Percentiles rank a stretch among this genome's conserved stretches.
phyloP scores from a whole-genome alignment of 2,888 invertebrate genomes.

The Sericinus montela region DNA sequence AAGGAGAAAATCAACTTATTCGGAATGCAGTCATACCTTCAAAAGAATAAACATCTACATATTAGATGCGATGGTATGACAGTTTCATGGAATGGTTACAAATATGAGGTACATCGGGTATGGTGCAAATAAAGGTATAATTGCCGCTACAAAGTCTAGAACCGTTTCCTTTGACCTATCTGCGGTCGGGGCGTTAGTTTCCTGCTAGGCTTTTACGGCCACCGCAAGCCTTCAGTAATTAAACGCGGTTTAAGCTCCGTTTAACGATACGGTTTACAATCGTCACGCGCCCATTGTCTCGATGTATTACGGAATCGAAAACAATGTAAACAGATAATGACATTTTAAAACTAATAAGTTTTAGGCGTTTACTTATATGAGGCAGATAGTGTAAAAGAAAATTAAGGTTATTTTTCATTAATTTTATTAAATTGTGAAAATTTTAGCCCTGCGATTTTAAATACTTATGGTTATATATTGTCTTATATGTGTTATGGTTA shows the following conservation, averaged over 20 bases:
- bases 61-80: no score
- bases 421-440: no score
- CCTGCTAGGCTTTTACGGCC: slow-evolving; percentile 45
- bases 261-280: slow-evolving; percentile 46
- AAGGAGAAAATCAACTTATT: no score
- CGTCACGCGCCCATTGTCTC: slow-evolving; percentile 58
- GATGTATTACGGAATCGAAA: slow-evolving; percentile 38
- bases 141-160: slow-evolving; percentile 25
- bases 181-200: slow-evolving; percentile 70
- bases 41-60: no score
- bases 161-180: slow-evolving; percentile 46
- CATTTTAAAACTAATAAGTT: slow-evolving; percentile 11
- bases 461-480: no score
- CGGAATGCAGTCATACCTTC: no score
- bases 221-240: slow-evolving; percentile 57
- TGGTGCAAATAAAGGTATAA: slow-evolving; percentile 19
- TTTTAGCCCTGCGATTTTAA: no score
- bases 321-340: slow-evolving; percentile 42
- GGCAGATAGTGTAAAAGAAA: no score
- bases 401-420: no score
- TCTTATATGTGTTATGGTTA: no score
- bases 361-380: background rate
- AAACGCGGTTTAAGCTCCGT: slow-evolving; percentile 56
- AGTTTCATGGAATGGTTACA: background rate
- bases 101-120: slow-evolving; percentile 16